Percentiles rank a stretch among this genome's conserved stretches.
phyloP scores from a whole-genome alignment of 2,888 invertebrate genomes.

The Dicyrtomina minuta region DNA sequence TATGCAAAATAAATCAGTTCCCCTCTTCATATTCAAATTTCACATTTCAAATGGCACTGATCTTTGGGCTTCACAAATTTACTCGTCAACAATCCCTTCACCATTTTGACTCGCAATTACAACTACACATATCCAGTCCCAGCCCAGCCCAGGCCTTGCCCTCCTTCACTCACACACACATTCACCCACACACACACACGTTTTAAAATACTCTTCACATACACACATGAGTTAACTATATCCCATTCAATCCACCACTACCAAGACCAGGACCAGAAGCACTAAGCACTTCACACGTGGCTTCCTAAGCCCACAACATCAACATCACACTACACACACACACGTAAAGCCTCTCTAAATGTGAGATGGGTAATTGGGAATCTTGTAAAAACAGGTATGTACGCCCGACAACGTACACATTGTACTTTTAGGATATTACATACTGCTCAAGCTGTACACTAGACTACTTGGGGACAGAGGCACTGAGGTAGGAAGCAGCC shows the following conservation, averaged over 20 bases:
- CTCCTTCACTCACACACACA: background rate
- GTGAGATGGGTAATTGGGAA: no score
- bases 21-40: slow-evolving; percentile 34
- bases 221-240: background rate
- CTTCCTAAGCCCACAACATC: background rate
- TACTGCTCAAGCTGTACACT: no score
- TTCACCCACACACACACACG: background rate
- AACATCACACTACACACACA: background rate
- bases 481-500: no score
- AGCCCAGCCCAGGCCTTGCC: background rate
- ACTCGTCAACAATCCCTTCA: slow-evolving; percentile 14
- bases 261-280: background rate
- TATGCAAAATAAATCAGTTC: slow-evolving; percentile 40
- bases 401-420: no score
- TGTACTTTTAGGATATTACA: no score
- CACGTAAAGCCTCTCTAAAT: no score
- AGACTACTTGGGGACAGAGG: no score
- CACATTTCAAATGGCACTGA: slow-evolving; percentile 20
- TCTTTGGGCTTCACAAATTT: slow-evolving; percentile 15
- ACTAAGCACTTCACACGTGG: background rate
- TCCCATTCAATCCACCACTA: no score
- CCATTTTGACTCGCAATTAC: background rate
- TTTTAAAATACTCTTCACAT: background rate
- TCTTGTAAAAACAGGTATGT: no score
- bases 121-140: background rate